Base-by-base conservation (phyloP, 30 jellyfish, hydroid and myxozoan species). In the Chironex yamaguchii region DNA sequence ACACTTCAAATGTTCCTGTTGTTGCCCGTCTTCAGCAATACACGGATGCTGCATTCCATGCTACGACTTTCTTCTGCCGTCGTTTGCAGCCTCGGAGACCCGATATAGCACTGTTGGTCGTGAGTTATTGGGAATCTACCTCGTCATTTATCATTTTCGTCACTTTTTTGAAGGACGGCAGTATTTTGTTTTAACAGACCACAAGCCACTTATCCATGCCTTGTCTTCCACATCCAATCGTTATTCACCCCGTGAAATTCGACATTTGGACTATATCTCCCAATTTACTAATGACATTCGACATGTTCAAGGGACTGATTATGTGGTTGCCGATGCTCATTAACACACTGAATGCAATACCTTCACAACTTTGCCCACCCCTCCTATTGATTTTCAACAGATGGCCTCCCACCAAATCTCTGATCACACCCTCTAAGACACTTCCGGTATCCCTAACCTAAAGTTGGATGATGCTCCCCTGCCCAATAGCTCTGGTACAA, bases 321-420 rank as follows among this genome's bases (percentile, higher is more conserved):
- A 82, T 1, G 24, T 27, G 36, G 93, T 36, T 29, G 93, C 93
- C 13, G 82, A 82, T 70, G 90, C 93, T 33, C 90, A n/a, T n/a
- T n/a, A n/a, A n/a, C n/a, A n/a, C n/a, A n/a, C n/a, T n/a, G n/a
- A n/a, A n/a, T n/a, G n/a, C n/a, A n/a, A n/a, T n/a, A n/a, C n/a
- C n/a, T n/a, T n/a, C n/a, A n/a, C n/a, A n/a, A n/a, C n/a, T n/a
- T n/a, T n/a, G n/a, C n/a, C n/a, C n/a, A n/a, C n/a, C n/a, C n/a
- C n/a, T n/a, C n/a, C n/a, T n/a, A n/a, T n/a, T n/a, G n/a, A n/a
- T n/a, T n/a, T n/a, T n/a, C n/a, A n/a, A n/a, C n/a, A n/a, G n/a
- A n/a, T n/a, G n/a, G n/a, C n/a, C n/a, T n/a, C n/a, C n/a, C n/a
- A n/a, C n/a, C n/a, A n/a, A n/a, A n/a, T n/a, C n/a, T n/a, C n/a